Evolutionary conservation across 37 sponge, comb jelly and placozoan genomes (phyloP).

Genomic region (Lycopodina hypogea): DNA sequence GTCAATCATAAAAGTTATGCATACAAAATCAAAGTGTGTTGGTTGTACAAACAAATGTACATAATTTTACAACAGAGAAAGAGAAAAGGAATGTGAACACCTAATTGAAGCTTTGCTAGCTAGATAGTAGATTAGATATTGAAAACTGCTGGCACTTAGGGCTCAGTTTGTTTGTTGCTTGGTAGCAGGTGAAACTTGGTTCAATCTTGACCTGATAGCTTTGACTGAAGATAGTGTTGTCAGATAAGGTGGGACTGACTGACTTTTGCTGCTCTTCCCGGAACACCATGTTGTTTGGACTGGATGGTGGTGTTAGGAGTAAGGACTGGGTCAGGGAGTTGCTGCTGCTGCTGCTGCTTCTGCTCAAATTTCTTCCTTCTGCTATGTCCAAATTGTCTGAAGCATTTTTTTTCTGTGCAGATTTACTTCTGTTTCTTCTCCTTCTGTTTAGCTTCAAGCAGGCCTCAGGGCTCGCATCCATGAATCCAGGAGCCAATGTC

Average conservation of each 20-base stretch:
- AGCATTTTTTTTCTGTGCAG: background rate
- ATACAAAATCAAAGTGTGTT: too few species aligned
- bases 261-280: background rate
- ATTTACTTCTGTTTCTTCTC: conserved; percentile 37
- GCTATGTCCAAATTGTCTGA: background rate
- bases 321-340: conserved; percentile 38
- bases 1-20: too few species aligned
- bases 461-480: conserved; percentile 68
- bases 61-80: too few species aligned
- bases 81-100: too few species aligned
- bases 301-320: conserved; percentile 79
- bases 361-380: background rate
- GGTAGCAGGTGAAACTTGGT: background rate
- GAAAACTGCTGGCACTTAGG: conserved; percentile 72
- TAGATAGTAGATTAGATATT: conserved; percentile 17
- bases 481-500: conserved; percentile 74
- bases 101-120: too few species aligned
- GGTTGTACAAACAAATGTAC: too few species aligned
- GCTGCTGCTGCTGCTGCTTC: background rate
- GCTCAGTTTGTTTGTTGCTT: conserved; percentile 31
- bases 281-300: conserved; percentile 54
- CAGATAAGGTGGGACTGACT: background rate
- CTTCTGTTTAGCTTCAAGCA: conserved; percentile 51
- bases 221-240: background rate
- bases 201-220: background rate